Conservation (phyloP, 2,797 vertebrate genomes). For the Syngnathus rostellatus region DNA sequence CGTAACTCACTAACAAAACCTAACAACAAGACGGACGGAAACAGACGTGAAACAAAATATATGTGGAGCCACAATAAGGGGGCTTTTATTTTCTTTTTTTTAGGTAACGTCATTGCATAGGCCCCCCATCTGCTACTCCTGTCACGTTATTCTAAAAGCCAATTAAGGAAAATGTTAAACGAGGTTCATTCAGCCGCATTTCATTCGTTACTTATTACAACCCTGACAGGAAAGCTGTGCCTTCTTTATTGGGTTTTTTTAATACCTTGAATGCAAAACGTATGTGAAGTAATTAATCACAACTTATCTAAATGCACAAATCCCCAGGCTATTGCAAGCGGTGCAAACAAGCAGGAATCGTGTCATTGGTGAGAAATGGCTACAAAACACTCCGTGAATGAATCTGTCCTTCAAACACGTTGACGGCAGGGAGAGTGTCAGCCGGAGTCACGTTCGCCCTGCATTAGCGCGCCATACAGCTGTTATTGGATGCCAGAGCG, state of each 20-base stretch:
- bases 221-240: background rate
- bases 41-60: too few species aligned
- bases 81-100: background rate
- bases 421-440: background rate
- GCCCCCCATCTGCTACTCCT: background rate
- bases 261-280: background rate
- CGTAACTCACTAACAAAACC: too few species aligned
- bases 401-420: background rate
- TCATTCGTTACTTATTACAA: background rate
- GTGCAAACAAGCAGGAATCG: background rate
- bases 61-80: too few species aligned
- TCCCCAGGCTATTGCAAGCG: background rate
- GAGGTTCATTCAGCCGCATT: background rate
- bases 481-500: background rate
- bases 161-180: background rate
- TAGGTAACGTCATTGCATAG: background rate
- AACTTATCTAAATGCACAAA: background rate
- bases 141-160: background rate
- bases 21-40: too few species aligned
- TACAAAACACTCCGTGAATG: background rate
- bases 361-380: background rate
- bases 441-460: background rate
- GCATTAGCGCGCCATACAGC: background rate
- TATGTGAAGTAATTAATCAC: background rate
- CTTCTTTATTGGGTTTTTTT: background rate